Conservation (phyloP, 1,140 invertebrate genomes). For the Caenorhabditis inopinata region DNA sequence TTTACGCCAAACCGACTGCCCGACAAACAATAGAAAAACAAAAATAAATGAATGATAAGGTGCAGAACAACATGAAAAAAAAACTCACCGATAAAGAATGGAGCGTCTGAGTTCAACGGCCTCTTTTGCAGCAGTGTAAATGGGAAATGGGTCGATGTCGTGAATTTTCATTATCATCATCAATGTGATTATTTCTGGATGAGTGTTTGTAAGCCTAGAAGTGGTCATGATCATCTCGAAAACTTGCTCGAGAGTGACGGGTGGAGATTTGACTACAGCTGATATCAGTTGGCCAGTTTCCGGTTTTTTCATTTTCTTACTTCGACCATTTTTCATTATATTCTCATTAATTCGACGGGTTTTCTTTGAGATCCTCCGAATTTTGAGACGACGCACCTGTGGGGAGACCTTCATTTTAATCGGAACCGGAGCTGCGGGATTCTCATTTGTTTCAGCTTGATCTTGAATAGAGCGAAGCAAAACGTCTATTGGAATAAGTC, state of each 20-base stretch:
- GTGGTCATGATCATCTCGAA: too few species aligned
- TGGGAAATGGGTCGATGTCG: too few species aligned
- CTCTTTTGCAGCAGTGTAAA: background rate
- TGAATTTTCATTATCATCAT: too few species aligned
- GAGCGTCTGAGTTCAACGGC: background rate
- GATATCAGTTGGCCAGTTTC: background rate
- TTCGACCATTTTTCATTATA: background rate
- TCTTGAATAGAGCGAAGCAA: background rate
- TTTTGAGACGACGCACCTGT: background rate
- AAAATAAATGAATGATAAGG: background rate
- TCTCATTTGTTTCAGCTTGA: background rate
- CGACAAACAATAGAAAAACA: background rate
- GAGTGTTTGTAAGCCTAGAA: too few species aligned
- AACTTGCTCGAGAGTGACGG: too few species aligned
- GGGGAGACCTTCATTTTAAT: background rate
- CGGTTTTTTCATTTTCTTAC: background rate
- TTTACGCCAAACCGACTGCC: background rate
- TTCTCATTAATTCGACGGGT: too few species aligned
- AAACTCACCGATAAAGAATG: slow-evolving; percentile 19
- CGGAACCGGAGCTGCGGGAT: background rate
- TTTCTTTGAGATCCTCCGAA: background rate
- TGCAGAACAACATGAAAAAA: background rate
- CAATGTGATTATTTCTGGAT: too few species aligned
- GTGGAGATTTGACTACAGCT: background rate
- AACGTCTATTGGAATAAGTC: background rate